Conservation (phyloP, 2,888 invertebrate species). For the Amblyjoppa proteus region DNA sequence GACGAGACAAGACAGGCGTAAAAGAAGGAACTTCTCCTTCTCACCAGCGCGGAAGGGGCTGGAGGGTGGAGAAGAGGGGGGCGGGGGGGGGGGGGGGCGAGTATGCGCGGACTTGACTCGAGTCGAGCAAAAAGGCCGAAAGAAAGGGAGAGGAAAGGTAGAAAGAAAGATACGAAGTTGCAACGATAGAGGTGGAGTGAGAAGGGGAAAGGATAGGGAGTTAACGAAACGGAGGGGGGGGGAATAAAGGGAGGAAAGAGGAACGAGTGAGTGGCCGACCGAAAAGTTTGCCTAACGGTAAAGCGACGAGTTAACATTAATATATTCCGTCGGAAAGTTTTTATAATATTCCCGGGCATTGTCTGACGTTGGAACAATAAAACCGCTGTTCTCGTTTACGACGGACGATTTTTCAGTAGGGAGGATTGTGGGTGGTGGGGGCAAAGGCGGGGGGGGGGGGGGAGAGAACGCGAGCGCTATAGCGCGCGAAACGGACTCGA, state of each 20-base stretch:
- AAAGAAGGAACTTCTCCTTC: slow-evolving; percentile 45
- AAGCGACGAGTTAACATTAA: slow-evolving; percentile 85
- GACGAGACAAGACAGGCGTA: slow-evolving; percentile 41
- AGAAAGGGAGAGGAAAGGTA: slow-evolving; percentile 24
- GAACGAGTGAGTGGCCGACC: slow-evolving; percentile 74
- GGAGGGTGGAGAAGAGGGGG: not conserved
- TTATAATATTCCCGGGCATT: slow-evolving; percentile 84
- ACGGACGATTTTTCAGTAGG: slow-evolving; percentile 82
- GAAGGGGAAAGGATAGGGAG: slow-evolving; percentile 51
- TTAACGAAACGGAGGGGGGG: slow-evolving; percentile 43
- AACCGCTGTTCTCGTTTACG: slow-evolving; percentile 84
- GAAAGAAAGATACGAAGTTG: slow-evolving; percentile 53
- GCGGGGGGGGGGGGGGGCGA: slow-evolving; percentile 23
- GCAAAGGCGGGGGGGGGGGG: slow-evolving; percentile 17
- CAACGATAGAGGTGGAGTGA: slow-evolving; percentile 16
- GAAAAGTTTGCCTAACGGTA: slow-evolving; percentile 84
- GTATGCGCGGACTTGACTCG: slow-evolving; percentile 23
- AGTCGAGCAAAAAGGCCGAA: slow-evolving; percentile 23
- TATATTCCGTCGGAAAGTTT: slow-evolving; percentile 85
- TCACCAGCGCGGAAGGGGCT: slow-evolving; percentile 42
- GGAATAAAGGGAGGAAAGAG: slow-evolving; percentile 44
- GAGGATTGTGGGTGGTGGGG: slow-evolving; percentile 70
- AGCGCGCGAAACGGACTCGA: slow-evolving; percentile 45
- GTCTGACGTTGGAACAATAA: slow-evolving; percentile 84
- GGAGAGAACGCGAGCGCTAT: slow-evolving; percentile 55